Evolutionary conservation across 2,113 vertebrate genomes (phyloP).

Genomic region (Hymenochirus boettgeri): DNA sequence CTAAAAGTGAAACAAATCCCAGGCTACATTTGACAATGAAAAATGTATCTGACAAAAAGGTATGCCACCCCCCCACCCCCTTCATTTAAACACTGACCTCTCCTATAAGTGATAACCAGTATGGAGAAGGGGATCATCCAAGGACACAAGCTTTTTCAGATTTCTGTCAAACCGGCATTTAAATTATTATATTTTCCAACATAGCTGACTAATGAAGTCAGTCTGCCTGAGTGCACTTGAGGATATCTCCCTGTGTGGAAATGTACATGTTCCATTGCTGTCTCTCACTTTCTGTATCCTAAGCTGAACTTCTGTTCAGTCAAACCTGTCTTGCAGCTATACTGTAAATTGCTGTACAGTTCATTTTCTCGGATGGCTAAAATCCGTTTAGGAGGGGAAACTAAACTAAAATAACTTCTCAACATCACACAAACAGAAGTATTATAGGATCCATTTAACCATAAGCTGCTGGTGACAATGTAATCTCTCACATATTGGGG

Average conservation of each 20-base stretch:
- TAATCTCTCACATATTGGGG: constrained; percentile 52
- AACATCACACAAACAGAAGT: constrained; percentile 23
- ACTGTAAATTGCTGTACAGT: constrained; percentile 37
- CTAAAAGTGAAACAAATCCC: constrained; percentile 20
- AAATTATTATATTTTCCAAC: constrained; percentile 38
- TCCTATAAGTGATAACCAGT: constrained; percentile 26
- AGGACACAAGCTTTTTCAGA: constrained; percentile 33
- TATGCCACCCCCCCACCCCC: neutral
- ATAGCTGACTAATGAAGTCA: constrained; percentile 27
- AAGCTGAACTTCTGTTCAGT: constrained; percentile 29
- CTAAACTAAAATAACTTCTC: constrained; percentile 33
- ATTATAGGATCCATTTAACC: constrained; percentile 29
- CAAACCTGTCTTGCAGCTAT: constrained; percentile 34
- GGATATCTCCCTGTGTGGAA: constrained; percentile 36
- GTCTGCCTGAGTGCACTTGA: constrained; percentile 1
- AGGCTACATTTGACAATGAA: constrained; percentile 5
- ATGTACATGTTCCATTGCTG: constrained; percentile 27
- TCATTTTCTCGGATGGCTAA: constrained; percentile 19
- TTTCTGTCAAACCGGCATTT: constrained; percentile 32
- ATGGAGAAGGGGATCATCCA: neutral
- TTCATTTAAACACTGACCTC: constrained; percentile 36
- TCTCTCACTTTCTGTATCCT: neutral
- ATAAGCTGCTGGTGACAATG: constrained; percentile 27
- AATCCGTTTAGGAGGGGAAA: constrained; percentile 29
- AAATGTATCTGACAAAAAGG: constrained; percentile 3